Conservation (phyloP, 2,888 invertebrate genomes). For the Hirtodrosophila confusa region DNA sequence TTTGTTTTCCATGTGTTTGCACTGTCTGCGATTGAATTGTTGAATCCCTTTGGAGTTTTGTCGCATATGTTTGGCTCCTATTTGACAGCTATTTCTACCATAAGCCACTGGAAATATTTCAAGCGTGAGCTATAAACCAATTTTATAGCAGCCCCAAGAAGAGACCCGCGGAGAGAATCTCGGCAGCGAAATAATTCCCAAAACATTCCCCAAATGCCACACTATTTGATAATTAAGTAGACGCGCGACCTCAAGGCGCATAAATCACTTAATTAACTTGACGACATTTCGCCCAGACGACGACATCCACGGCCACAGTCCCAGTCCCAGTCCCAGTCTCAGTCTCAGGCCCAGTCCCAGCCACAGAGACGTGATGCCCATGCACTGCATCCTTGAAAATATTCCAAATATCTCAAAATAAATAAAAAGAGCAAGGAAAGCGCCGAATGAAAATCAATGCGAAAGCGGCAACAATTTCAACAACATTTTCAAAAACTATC, state of each 20-base stretch:
- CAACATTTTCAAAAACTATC: slow-evolving; percentile 65
- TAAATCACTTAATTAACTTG: slow-evolving; percentile 81
- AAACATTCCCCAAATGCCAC: slow-evolving; percentile 77
- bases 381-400: slow-evolving; percentile 73
- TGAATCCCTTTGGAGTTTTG: slow-evolving; percentile 27
- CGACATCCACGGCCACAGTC: background rate
- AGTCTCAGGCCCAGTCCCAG: slow-evolving; percentile 16
- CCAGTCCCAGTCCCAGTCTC: slow-evolving; percentile 13
- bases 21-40: slow-evolving; percentile 7
- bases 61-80: slow-evolving; percentile 35
- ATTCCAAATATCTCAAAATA: slow-evolving; percentile 63
- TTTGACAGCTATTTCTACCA: slow-evolving; percentile 48
- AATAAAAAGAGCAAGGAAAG: slow-evolving; percentile 33
- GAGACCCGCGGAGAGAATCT: slow-evolving; percentile 47
- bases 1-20: slow-evolving; percentile 1
- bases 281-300: slow-evolving; percentile 70
- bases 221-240: slow-evolving; percentile 80
- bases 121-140: slow-evolving; percentile 70
- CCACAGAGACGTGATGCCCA: slow-evolving; percentile 11
- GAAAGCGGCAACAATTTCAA: slow-evolving; percentile 35
- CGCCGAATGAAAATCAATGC: slow-evolving; percentile 65
- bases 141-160: slow-evolving; percentile 57
- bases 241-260: slow-evolving; percentile 74
- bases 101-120: slow-evolving; percentile 52
- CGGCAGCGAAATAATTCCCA: slow-evolving; percentile 61